Percentiles rank a stretch among this genome's conserved stretches.
Conservation (phyloP, 2,888 invertebrate species). For the Altica lythri region DNA sequence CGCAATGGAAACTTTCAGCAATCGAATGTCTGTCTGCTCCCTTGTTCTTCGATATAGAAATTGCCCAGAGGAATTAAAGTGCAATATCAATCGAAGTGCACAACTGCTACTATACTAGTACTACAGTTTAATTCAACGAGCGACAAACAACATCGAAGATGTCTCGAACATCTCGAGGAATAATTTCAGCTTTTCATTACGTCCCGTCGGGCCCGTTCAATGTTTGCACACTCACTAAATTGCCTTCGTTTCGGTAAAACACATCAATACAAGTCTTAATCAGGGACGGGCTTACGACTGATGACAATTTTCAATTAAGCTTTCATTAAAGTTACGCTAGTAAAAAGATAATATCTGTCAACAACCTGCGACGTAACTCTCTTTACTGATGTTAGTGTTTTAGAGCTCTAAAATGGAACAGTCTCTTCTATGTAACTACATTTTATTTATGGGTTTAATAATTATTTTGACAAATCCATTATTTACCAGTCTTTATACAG, state of each 20-base stretch:
- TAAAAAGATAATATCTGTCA: no score
- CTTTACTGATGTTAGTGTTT: no score
- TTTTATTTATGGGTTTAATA: no score
- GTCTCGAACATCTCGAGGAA: conserved; percentile 16
- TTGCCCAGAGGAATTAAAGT: conserved; percentile 1
- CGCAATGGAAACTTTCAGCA: background rate
- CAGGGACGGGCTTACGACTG: conserved; percentile 5
- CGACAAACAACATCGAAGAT: conserved; percentile 3
- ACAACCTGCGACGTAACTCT: no score
- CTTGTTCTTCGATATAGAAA: background rate
- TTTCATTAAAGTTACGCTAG: conserved; percentile 13
- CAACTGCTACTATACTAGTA: background rate
- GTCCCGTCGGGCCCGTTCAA: conserved; percentile 17
- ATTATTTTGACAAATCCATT: no score
- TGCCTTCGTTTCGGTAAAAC: conserved; percentile 41
- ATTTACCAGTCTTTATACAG: no score
- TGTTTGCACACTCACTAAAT: conserved; percentile 38
- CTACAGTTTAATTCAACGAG: conserved; percentile 8
- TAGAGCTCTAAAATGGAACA: no score
- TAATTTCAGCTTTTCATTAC: conserved; percentile 32
- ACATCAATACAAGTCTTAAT: conserved; percentile 38
- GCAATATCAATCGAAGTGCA: conserved; percentile 12
- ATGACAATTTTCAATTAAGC: conserved; percentile 23
- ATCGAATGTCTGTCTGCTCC: no score
- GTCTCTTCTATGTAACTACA: conserved; percentile 5